A percentile compares a stretch with the other conserved stretches of the same genome.
These are phyloP conservation scores for Porites evermanni DNA, from an alignment of 92 coral and sea anemone genomes.

Conservation along the genomic window DNA sequence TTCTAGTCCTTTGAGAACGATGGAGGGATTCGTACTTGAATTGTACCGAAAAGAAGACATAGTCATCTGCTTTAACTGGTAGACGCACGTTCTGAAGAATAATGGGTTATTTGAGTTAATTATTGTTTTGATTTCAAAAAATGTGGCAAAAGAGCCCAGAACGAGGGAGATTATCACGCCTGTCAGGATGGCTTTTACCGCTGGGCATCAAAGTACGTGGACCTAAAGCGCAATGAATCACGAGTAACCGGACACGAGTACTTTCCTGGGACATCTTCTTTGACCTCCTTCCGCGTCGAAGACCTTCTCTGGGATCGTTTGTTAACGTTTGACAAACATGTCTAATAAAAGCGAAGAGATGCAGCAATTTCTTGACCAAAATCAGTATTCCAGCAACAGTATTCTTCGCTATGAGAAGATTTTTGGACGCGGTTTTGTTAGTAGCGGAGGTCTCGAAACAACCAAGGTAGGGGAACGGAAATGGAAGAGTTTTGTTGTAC, in stretches of 20 bases:
- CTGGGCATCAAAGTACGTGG: neutral
- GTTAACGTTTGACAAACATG: constrained; percentile 5
- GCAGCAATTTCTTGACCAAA: constrained; percentile 91
- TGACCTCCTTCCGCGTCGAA: constrained; percentile 1
- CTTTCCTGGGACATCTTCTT: constrained; percentile 8
- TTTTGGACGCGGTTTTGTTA: constrained; percentile 93
- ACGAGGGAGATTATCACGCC: constrained; percentile 17
- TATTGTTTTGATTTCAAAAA: neutral
- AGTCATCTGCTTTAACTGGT: neutral
- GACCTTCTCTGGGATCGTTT: neutral
- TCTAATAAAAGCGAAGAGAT: constrained; percentile 50
- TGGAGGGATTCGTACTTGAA: constrained; percentile 73
- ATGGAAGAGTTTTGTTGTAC: no score
- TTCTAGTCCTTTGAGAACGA: constrained; percentile 79
- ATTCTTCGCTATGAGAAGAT: constrained; percentile 91
- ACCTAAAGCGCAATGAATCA: no score
- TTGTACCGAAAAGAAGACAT: constrained; percentile 80
- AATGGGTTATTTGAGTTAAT: neutral
- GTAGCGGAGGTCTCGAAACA: constrained; percentile 95
- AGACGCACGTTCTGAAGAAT: neutral
- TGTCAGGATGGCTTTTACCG: constrained; percentile 20
- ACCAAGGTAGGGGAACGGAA: constrained; percentile 69
- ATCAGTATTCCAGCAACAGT: constrained; percentile 85
- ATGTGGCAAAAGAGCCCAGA: neutral
- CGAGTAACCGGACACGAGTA: no score